Evolutionary conservation across 2,888 invertebrate genomes (phyloP), one percentile per base, ranked within the genome.

Genomic region (Drosophila niveifrons): DNA sequence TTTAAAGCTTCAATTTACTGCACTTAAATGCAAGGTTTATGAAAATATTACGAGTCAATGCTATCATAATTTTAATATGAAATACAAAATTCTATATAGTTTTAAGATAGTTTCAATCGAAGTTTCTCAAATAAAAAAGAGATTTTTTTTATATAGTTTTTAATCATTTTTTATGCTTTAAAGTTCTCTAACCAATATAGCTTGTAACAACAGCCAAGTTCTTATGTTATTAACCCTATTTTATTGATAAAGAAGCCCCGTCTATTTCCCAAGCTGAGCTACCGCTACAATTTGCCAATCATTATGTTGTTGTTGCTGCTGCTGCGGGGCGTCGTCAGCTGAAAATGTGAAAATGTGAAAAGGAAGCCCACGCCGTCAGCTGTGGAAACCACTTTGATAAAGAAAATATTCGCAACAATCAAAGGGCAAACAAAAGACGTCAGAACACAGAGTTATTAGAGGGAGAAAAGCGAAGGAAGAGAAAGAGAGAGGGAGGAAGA

Each of bases 341-440:
- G 41, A 41, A 31, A 31, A 23, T 31, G 31, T 31, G 31, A 31
- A 57, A 61, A 55, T 58, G 29, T 43, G 34, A 34, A 74, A 66
- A 18, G 55, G 44, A 55, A 58, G 18, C 44, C 44, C 44, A 34
- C 4, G 63, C 51, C 41, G 34, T n/a, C 51, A 59, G 69, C 63
- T 47, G 50, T 58, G 15, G 17, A 71, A 80, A 65, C 17, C 80
- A 76, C 77, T 78, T 80, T 80, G 80, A 64, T 73, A 73, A 80
- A 78, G 81, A 80, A 78, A 79, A 78, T 69, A 81, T 79, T 81
- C 62, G 48, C 68, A 80, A 59, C 77, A 72, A 80, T 80, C 66
- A 80, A 69, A 72, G 62, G 63, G 72, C 72, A 68, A 65, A 71
- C 76, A 77, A 77, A 61, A 51, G 66, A 39, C 10, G 11, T 2